Conservation (phyloP, 2,888 invertebrate genomes). For the Dinocampus coccinellae region DNA sequence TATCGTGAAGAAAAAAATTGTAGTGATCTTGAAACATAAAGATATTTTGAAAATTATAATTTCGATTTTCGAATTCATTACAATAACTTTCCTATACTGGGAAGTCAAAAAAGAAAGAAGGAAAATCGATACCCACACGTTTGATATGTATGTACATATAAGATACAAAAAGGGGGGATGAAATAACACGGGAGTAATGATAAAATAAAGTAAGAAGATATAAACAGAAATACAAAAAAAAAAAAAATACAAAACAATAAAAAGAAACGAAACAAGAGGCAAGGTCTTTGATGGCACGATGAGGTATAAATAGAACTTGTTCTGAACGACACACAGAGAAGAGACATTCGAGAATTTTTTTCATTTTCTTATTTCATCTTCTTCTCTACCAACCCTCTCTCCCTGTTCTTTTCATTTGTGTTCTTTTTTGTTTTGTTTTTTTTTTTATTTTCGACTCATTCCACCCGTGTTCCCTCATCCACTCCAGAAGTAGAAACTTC, state of each 20-base stretch:
- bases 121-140: too few species aligned
- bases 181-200: background rate
- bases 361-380: too few species aligned
- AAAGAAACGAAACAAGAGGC: slow-evolving; percentile 23
- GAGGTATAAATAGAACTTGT: slow-evolving; percentile 42
- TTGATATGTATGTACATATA: too few species aligned
- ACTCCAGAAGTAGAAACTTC: background rate
- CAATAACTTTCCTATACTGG: too few species aligned
- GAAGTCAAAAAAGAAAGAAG: too few species aligned
- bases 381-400: too few species aligned
- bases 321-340: slow-evolving; percentile 34
- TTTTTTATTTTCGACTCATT: slow-evolving; percentile 35
- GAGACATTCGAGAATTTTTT: slow-evolving; percentile 28
- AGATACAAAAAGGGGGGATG: background rate
- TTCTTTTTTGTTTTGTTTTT: slow-evolving; percentile 12
- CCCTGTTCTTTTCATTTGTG: slow-evolving; percentile 2
- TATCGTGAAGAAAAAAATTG: too few species aligned
- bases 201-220: slow-evolving; percentile 11
- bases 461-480: slow-evolving; percentile 47
- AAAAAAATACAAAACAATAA: too few species aligned
- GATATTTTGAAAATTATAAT: too few species aligned
- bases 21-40: too few species aligned
- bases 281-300: slow-evolving; percentile 34
- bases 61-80: too few species aligned
- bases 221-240: too few species aligned